Evolutionary conservation across 2,113 vertebrate species (phyloP), one percentile per base, ranked within the genome.

Genomic region (Garra rufa): DNA sequence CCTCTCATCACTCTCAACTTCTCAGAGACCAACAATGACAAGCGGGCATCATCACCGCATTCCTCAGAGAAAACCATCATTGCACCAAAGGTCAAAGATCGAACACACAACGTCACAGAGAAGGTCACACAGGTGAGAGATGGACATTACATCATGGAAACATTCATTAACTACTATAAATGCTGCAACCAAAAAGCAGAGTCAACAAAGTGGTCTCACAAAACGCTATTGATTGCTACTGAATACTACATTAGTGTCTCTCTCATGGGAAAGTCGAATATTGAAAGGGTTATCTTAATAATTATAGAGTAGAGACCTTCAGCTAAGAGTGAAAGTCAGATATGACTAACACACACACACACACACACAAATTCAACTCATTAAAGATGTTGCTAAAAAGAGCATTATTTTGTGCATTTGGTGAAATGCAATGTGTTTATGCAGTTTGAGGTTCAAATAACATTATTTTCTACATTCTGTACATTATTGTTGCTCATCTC

Each of bases 41-140:
- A 97, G 94, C 98, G 97, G 90, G 96, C 95, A 70, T 94, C 97
- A 83, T 98, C 98, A 13, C 95, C 97, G 48, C 96, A 98, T 19
- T 97, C 97, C 81, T 99, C 98, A 0, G 98, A 99, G 91, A 99
- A 99, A 94, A 96, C 97, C 89, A 98, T 99, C 90, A 98, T 99
- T 87, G 97, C 98, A n/a, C 96, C 97, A 52, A 99, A 98, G 88
- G 97, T 99, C 92, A 99, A 99, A 92, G 97, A 99, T 83, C 95
- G 97, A 88, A 97, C 97, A 21, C 98, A 99, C 93, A 98, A 99
- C 41, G 98, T 99, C 87, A 99, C 98, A 30, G 98, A 99, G 88
- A 99, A 99, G 81, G 98, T 99, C 88, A 99, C 98, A 13, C 98
- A 99, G 98, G 98, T 99, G 93, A 92, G 95, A 88, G 26, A 57